Percentiles rank a stretch among this genome's conserved stretches.
Conservation (phyloP, 2,113 vertebrate genomes). For the Rhynchopsitta pachyrhyncha region DNA sequence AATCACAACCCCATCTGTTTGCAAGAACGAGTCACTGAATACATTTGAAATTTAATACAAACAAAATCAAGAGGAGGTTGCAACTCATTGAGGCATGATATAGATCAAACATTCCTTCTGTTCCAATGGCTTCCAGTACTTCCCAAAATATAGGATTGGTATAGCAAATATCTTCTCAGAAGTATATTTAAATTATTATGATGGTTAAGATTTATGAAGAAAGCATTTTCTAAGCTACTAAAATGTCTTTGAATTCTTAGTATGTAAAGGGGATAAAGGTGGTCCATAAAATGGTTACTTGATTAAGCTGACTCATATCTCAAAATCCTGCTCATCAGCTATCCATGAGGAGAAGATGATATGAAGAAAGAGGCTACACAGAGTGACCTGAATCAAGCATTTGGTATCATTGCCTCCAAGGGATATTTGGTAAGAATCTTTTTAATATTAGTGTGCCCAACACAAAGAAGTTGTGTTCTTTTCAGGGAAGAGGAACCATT, state of each 20-base stretch:
- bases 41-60: slow-evolving; percentile 20
- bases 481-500: accelerated
- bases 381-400: background rate
- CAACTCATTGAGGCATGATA: background rate
- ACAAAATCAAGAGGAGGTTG: background rate
- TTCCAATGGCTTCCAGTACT: background rate
- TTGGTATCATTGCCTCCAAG: background rate
- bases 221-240: background rate
- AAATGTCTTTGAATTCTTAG: background rate
- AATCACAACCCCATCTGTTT: slow-evolving; percentile 50
- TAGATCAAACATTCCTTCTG: background rate
- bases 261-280: background rate
- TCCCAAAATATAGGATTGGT: background rate
- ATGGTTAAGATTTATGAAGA: background rate
- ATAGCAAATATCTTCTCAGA: background rate
- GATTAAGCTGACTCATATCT: background rate
- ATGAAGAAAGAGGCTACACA: background rate
- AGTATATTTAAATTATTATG: background rate
- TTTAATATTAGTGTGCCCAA: too few relatives aligned
- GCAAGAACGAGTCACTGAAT: background rate
- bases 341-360: background rate
- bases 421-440: background rate
- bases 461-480: background rate
- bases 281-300: background rate
- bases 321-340: background rate